Percentiles rank a stretch among this genome's conserved stretches.
These are phyloP conservation scores for Schizothorax lantsangensis DNA, from an alignment of 2,797 vertebrate genomes.

Conservation along the genomic window DNA sequence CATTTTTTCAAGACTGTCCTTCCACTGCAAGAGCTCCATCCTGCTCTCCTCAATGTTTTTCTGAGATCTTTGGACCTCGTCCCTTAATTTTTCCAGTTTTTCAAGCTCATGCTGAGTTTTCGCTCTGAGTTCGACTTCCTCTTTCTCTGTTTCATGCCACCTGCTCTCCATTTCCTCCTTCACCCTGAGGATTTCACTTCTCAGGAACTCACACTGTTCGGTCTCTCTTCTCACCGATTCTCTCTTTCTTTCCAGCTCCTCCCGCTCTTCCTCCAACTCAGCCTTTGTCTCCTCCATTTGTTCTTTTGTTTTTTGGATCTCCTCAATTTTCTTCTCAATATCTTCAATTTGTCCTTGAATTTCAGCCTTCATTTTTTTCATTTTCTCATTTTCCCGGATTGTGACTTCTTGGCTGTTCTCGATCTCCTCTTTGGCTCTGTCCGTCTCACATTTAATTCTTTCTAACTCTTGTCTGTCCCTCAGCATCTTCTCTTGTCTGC, in stretches of 20 bases:
- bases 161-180: constrained; percentile 59
- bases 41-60: constrained; percentile 39
- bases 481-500: constrained; percentile 43
- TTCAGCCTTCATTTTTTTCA: constrained; percentile 57
- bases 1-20: constrained; percentile 37
- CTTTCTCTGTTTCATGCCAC: constrained; percentile 55
- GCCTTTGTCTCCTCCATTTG: constrained; percentile 47
- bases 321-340: constrained; percentile 49
- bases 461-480: constrained; percentile 51
- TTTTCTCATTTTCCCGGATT: constrained; percentile 49
- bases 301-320: constrained; percentile 46
- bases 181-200: constrained; percentile 51
- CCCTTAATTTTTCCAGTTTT: constrained; percentile 47
- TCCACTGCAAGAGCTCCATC: constrained; percentile 37
- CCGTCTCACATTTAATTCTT: constrained; percentile 41
- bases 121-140: constrained; percentile 50
- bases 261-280: constrained; percentile 46
- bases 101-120: constrained; percentile 37
- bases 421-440: constrained; percentile 45
- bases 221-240: constrained; percentile 48
- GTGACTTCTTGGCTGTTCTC: constrained; percentile 49
- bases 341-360: constrained; percentile 55
- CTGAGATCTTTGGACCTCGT: constrained; percentile 46
- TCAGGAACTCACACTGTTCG: constrained; percentile 50
- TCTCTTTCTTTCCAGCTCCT: constrained; percentile 49